These are phyloP conservation scores for Xestia ashworthii DNA, from an alignment of 2,888 invertebrate genomes.

Conservation along the genomic window DNA sequence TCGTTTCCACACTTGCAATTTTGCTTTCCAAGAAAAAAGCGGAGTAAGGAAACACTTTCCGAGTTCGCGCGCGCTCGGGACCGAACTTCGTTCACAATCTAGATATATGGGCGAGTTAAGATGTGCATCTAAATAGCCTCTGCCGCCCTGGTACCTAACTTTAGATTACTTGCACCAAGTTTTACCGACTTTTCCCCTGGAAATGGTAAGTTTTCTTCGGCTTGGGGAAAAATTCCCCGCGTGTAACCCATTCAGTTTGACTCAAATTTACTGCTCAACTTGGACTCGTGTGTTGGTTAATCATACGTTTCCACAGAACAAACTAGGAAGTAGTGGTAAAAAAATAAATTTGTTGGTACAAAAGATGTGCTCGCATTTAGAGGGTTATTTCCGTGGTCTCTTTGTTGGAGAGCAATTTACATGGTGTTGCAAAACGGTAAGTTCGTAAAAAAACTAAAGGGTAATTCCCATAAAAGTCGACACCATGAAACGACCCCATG, in stretches of 20 bases:
- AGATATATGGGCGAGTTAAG: constrained; percentile 90
- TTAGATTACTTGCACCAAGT: constrained; percentile 90
- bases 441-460: constrained; percentile 64
- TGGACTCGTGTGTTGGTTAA: constrained; percentile 77
- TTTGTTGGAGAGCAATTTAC: constrained; percentile 42
- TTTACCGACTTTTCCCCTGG: constrained; percentile 81
- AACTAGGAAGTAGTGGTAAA: constrained; percentile 45
- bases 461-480: constrained; percentile 71
- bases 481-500: constrained; percentile 62
- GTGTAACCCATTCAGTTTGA: constrained; percentile 85
- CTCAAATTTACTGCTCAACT: constrained; percentile 86
- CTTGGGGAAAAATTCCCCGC: constrained; percentile 76
- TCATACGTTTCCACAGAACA: constrained; percentile 60
- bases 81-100: constrained; percentile 85
- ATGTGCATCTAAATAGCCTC: constrained; percentile 91
- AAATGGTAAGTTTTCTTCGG: constrained; percentile 79
- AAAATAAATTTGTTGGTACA: constrained; percentile 33
- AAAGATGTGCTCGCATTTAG: constrained; percentile 22
- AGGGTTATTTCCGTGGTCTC: constrained; percentile 15
- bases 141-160: constrained; percentile 89
- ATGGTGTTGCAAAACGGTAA: constrained; percentile 56
- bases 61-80: constrained; percentile 69
- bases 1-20: constrained; percentile 77
- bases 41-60: constrained; percentile 59
- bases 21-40: constrained; percentile 72